These are phyloP conservation scores for Amorpha juglandis DNA, from an alignment of 2,888 invertebrate genomes.

Conservation along the genomic window DNA sequence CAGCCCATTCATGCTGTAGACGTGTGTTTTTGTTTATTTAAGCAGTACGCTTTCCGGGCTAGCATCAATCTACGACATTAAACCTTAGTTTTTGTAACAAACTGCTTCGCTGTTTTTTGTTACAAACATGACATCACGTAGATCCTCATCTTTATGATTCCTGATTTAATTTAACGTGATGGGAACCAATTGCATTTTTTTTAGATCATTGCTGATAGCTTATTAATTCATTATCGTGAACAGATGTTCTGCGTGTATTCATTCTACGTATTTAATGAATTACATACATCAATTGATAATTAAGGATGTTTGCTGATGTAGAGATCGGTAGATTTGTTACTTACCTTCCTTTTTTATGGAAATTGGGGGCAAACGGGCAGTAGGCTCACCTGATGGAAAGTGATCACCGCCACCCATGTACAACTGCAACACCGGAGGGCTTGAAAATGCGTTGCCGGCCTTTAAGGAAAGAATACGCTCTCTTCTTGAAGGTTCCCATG, in stretches of 20 bases:
- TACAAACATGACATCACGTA: conserved; percentile 3
- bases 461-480: too few species aligned
- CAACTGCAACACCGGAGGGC: too few species aligned
- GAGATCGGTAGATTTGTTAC: not conserved
- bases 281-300: not conserved
- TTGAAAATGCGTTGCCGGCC: too few species aligned
- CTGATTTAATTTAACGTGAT: conserved; percentile 18
- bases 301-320: not conserved
- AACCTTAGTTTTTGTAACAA: not conserved
- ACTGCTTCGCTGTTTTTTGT: not conserved
- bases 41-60: too few species aligned
- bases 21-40: too few species aligned
- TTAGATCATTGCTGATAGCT: not conserved
- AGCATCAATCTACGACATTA: not conserved
- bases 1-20: too few species aligned
- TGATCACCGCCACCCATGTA: too few species aligned
- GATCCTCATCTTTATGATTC: not conserved
- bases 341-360: too few species aligned
- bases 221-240: conserved; percentile 12
- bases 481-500: too few species aligned
- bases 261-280: not conserved
- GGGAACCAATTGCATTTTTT: conserved; percentile 6
- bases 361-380: too few species aligned
- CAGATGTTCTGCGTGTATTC: not conserved
- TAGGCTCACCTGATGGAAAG: too few species aligned